phyloP scores from a whole-genome alignment of 2,888 invertebrate genomes.

The Oithona nana region DNA sequence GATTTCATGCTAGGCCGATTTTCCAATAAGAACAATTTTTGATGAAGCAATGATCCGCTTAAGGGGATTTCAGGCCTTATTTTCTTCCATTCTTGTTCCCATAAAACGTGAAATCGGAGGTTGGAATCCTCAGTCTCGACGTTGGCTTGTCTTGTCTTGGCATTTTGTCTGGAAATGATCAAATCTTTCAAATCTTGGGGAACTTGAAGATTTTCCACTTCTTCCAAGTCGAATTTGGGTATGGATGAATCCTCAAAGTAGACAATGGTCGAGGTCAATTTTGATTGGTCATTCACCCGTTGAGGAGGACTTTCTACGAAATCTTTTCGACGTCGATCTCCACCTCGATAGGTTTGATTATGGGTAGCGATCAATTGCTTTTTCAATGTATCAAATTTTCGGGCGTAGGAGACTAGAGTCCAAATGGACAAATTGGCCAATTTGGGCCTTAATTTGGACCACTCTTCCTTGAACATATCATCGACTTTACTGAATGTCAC shows the following conservation, averaged over 20 bases:
- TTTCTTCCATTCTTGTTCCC: slow-evolving; percentile 4
- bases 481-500: neutral
- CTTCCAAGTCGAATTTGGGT: slow-evolving; percentile 1
- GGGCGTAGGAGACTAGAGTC: slow-evolving; percentile 1
- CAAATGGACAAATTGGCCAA: slow-evolving; percentile 9
- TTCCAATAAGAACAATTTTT: neutral
- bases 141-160: neutral
- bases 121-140: slow-evolving; percentile 5
- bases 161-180: neutral
- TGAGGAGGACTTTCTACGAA: neutral
- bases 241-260: slow-evolving; percentile 7
- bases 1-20: neutral
- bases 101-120: neutral
- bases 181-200: slow-evolving; percentile 1
- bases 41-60: neutral
- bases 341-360: neutral
- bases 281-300: neutral
- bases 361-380: neutral
- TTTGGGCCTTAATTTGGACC: slow-evolving; percentile 12
- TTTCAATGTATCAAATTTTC: slow-evolving; percentile 4
- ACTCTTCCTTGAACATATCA: slow-evolving; percentile 9
- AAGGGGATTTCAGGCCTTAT: neutral
- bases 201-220: neutral
- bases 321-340: neutral
- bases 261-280: neutral